Conservation (phyloP, 2,888 invertebrate species). For the Thymelicus sylvestris region DNA sequence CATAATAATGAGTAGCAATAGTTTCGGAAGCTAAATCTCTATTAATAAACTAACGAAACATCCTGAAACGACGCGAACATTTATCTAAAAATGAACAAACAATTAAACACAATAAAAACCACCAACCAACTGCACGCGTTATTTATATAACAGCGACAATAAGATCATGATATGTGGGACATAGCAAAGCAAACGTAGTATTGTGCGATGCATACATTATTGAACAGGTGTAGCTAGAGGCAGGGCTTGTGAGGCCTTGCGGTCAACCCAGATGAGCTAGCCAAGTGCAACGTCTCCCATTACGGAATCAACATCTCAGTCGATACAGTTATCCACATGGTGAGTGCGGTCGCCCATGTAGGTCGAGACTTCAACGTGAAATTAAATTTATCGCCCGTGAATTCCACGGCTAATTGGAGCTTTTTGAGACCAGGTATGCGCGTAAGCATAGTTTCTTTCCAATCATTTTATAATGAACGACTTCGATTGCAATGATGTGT, state of each 20-base stretch:
- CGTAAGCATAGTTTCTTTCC: constrained; percentile 14
- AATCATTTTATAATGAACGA: neutral
- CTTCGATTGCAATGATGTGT: no score
- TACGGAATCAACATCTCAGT: constrained; percentile 52
- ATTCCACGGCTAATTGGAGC: constrained; percentile 62
- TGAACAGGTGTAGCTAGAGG: constrained; percentile 51
- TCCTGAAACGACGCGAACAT: no score
- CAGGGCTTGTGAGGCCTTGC: constrained; percentile 56
- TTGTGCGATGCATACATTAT: constrained; percentile 21
- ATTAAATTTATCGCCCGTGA: constrained; percentile 71
- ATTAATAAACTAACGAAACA: no score
- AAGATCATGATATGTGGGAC: constrained; percentile 4
- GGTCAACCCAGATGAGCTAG: constrained; percentile 70
- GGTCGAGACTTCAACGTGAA: constrained; percentile 72
- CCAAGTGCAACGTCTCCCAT: constrained; percentile 52
- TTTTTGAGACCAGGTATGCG: constrained; percentile 20
- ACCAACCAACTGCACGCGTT: no score
- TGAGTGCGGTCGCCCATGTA: constrained; percentile 68
- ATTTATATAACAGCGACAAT: neutral
- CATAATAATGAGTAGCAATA: no score
- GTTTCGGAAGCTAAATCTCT: no score
- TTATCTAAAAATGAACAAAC: no score
- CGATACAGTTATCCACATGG: constrained; percentile 76
- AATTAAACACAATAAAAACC: no score
- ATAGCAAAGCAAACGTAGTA: constrained; percentile 12